phyloP scores from a whole-genome alignment of 37 sponge, comb jelly and placozoan species.

The Ianthella basta region DNA sequence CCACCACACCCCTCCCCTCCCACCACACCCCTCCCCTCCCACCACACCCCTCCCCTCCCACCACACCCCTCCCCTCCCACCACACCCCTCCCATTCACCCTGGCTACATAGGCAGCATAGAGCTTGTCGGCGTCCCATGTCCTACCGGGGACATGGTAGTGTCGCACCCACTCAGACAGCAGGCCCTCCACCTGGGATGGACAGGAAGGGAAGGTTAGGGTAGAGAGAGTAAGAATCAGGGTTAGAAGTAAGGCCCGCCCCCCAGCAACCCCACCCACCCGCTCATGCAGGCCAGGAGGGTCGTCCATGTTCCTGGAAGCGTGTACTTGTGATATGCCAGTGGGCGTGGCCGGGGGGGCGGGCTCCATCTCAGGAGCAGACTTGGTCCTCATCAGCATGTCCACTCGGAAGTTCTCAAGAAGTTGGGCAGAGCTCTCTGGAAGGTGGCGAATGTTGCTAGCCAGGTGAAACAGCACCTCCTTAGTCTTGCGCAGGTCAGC shows the following conservation, averaged over 20 bases:
- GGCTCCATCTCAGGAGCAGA: slow-evolving; percentile 53
- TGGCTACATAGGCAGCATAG: slow-evolving; percentile 86
- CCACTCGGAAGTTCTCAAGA: slow-evolving; percentile 75
- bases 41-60: not conserved
- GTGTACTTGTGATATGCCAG: not conserved
- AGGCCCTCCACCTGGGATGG: slow-evolving; percentile 82
- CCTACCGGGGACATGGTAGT: slow-evolving; percentile 88
- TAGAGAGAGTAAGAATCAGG: not conserved
- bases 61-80: not conserved
- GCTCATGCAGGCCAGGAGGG: slow-evolving; percentile 94
- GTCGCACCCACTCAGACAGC: slow-evolving; percentile 95
- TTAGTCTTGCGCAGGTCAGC: slow-evolving; percentile 81
- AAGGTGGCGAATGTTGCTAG: slow-evolving; percentile 72
- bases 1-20: not conserved
- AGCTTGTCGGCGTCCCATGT: slow-evolving; percentile 89
- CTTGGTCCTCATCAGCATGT: slow-evolving; percentile 52
- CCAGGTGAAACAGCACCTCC: slow-evolving; percentile 67
- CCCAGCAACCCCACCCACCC: slow-evolving; percentile 40
- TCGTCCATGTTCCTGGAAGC: slow-evolving; percentile 76
- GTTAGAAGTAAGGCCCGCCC: not conserved
- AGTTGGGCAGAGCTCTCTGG: slow-evolving; percentile 87
- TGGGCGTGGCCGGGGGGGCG: slow-evolving; percentile 44
- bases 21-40: too few relatives aligned
- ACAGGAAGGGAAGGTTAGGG: not conserved
- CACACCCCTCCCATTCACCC: slow-evolving; percentile 46